Conservation (phyloP, 2,888 invertebrate genomes). For the Phortica okadai region DNA sequence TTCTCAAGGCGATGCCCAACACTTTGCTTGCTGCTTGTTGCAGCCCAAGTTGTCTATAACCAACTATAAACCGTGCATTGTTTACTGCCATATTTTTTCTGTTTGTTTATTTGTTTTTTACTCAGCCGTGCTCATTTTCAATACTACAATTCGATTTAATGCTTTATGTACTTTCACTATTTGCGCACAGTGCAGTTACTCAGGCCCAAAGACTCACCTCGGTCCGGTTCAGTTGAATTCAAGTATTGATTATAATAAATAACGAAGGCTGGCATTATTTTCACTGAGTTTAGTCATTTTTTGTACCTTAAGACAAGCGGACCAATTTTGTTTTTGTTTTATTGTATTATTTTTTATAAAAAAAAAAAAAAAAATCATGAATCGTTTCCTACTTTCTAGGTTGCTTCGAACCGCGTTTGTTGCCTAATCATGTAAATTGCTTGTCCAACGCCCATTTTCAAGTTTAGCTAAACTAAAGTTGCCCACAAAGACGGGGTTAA, state of each 20-base stretch:
- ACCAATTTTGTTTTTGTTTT: neutral
- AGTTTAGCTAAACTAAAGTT: neutral
- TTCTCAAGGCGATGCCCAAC: neutral
- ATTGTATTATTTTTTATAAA: neutral
- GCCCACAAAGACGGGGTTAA: constrained; percentile 13
- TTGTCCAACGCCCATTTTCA: constrained; percentile 25
- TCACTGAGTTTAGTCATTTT: neutral
- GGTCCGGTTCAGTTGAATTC: neutral
- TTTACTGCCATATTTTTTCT: neutral
- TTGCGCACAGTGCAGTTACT: neutral
- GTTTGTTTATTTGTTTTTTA: neutral
- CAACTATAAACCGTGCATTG: neutral
- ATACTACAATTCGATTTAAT: neutral
- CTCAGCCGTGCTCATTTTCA: neutral
- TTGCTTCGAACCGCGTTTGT: constrained; percentile 12
- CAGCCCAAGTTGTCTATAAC: neutral
- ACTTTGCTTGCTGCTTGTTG: neutral
- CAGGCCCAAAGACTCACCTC: neutral
- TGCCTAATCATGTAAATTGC: constrained; percentile 22
- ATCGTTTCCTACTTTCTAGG: constrained; percentile 30
- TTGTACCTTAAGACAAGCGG: neutral
- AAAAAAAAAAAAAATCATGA: neutral
- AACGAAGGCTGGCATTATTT: neutral
- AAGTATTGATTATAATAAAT: neutral
- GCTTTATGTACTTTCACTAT: neutral